Evolutionary conservation across 35 echinoderm and acorn worm genomes (phyloP).

Genomic region (Stichopus chloronotus): DNA sequence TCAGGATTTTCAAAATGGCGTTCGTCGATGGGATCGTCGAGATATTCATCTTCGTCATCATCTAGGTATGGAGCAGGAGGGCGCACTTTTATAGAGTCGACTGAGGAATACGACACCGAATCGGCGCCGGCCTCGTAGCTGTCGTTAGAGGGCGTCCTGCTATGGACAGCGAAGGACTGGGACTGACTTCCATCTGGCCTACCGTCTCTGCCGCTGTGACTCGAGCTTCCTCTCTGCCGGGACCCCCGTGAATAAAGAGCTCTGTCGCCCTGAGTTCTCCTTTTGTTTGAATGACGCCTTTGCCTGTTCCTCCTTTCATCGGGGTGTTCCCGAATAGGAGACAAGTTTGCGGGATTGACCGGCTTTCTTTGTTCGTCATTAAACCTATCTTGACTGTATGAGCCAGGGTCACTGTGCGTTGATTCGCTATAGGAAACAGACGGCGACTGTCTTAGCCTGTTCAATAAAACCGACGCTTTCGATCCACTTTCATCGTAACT

Average conservation of each 20-base stretch:
- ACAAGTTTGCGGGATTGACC: slow-evolving; percentile 11
- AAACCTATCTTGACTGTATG: not conserved
- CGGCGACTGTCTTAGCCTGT: slow-evolving; percentile 40
- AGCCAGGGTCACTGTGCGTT: slow-evolving; percentile 17
- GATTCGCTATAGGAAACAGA: not conserved
- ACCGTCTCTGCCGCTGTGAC: not conserved
- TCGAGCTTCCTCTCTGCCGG: not conserved
- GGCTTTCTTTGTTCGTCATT: slow-evolving; percentile 26
- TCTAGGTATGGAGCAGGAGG: slow-evolving; percentile 43
- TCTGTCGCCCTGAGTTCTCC: slow-evolving; percentile 9
- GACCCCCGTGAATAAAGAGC: slow-evolving; percentile 21
- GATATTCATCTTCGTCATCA: slow-evolving; percentile 19
- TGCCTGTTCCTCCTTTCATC: slow-evolving; percentile 32
- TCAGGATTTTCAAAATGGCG: not conserved
- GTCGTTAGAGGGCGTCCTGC: slow-evolving; percentile 29
- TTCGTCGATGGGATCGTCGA: not conserved
- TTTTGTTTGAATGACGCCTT: slow-evolving; percentile 41
- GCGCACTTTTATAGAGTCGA: slow-evolving; percentile 35
- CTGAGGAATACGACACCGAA: slow-evolving; percentile 12
- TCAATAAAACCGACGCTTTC: slow-evolving; percentile 26
- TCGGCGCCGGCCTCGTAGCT: slow-evolving; percentile 25
- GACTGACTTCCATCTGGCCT: not conserved
- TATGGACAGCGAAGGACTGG: not conserved
- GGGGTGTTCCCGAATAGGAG: slow-evolving; percentile 58
- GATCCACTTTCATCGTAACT: slow-evolving; percentile 2